Base-by-base conservation (phyloP, 2,888 invertebrate species). In the Campopleginae sp. region DNA sequence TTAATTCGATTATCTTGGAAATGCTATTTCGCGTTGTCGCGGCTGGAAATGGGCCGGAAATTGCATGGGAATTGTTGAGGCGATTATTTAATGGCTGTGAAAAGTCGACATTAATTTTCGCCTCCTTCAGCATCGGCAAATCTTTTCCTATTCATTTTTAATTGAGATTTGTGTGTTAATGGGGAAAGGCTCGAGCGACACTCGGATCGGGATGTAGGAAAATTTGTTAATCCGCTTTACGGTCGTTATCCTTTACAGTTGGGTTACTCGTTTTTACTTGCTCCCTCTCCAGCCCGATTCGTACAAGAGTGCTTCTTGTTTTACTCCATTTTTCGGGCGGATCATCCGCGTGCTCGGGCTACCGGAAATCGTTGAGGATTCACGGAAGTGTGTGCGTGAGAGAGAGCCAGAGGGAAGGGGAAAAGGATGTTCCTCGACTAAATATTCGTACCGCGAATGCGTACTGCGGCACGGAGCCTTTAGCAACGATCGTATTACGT, bases 261-360 rank as follows among this genome's bases (percentile, higher is more conserved):
- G n/a, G 66, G 46, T 42, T 72, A 72, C 44, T 75, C 84, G 70
- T 82, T 33, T 77, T 84, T 84, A 42, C 38, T 61, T 79, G 89
- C 90, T 78, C 87, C 89, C 91, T 90, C 84, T 72, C 51, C 23
- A 38, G 23, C n/a, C n/a, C 58, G 23, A 65, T 48, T 82, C 66
- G 48, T 42, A 66, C 70, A 63, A 66, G 61, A 63, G 44, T 27
- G 58, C 61, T 33, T 44, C 58, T 17, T 58, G 61, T 78, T 81
- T 80, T 65, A 38, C 70, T 76, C 75, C 54, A 75, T 84, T 80
- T 84, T 80, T 76, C 76, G 54, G n/a, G 46, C 51, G 71, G 71
- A 84, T 82, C 71, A 61, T 81, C 81, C 82, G 46, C 33, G 66
- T 54, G 54, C 65, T 48, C 65, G 81, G 65, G 58, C 46, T 66